Percentiles rank a stretch among this genome's conserved stretches.
Evolutionary conservation across 2,113 vertebrate genomes (phyloP).

Genomic region (Festucalex cinctus): DNA sequence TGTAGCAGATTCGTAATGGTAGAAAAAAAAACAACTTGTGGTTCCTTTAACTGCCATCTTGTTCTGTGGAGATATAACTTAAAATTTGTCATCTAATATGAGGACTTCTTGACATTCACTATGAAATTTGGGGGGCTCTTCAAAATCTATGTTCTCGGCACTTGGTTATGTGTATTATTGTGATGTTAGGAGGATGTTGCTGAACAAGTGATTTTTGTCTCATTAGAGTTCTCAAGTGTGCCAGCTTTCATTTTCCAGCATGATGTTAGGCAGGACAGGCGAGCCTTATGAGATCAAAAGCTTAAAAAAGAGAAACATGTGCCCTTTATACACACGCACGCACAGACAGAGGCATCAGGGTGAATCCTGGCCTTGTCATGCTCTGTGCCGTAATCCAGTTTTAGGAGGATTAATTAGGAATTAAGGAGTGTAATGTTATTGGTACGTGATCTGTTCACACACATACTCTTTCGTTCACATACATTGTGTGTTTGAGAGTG

Average conservation of each 20-base stretch:
- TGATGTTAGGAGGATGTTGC: neutral
- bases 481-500: slow-evolving; percentile 25
- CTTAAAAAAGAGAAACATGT: slow-evolving; percentile 26
- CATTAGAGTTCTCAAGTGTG: slow-evolving; percentile 38
- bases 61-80: slow-evolving; percentile 1
- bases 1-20: no score
- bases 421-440: slow-evolving; percentile 73
- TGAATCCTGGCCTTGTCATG: slow-evolving; percentile 62
- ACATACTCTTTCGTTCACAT: slow-evolving; percentile 16
- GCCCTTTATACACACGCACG: slow-evolving; percentile 8
- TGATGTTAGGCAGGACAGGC: slow-evolving; percentile 48
- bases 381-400: slow-evolving; percentile 63
- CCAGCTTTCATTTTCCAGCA: slow-evolving; percentile 55
- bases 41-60: no score
- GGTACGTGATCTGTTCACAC: slow-evolving; percentile 47
- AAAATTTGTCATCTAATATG: slow-evolving; percentile 50
- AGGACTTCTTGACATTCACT: slow-evolving; percentile 34
- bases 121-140: slow-evolving; percentile 52
- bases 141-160: slow-evolving; percentile 37
- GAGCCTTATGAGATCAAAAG: slow-evolving; percentile 45
- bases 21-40: no score
- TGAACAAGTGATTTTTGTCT: slow-evolving; percentile 25
- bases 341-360: slow-evolving; percentile 22
- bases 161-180: neutral
- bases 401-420: slow-evolving; percentile 75